A percentile compares a stretch with the other conserved stretches of the same genome.
Evolutionary conservation across 2,888 invertebrate species (phyloP).

Genomic region (Zaprionus lineosus): DNA sequence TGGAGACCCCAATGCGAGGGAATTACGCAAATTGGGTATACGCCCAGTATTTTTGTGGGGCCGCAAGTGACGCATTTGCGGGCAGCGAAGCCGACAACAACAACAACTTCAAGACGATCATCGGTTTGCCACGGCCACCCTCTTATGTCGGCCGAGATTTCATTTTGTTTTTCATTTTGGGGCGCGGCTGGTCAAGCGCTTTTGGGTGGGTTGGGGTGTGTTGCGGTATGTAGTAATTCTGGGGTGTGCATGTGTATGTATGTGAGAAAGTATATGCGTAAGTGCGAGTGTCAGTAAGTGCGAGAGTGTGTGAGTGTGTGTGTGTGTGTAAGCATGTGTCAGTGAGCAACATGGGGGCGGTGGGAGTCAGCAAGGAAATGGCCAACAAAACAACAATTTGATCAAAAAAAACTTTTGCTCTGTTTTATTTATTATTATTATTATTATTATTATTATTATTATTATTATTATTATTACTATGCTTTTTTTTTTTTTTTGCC

Average conservation of each 20-base stretch:
- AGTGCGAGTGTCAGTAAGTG: too few relatives aligned
- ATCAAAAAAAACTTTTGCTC: conserved; percentile 49
- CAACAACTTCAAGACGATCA: conserved; percentile 28
- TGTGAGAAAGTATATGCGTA: too few relatives aligned
- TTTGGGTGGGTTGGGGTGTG: not conserved
- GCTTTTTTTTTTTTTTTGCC: conserved; percentile 31
- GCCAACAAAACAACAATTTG: conserved; percentile 57
- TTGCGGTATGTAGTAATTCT: too few relatives aligned
- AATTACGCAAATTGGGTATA: conserved; percentile 58
- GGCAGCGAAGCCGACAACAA: too few relatives aligned
- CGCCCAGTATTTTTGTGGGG: conserved; percentile 60
- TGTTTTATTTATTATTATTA: too few relatives aligned
- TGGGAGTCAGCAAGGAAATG: conserved; percentile 2
- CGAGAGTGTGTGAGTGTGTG: too few relatives aligned
- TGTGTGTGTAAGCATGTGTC: not conserved
- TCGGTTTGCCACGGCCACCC: not conserved
- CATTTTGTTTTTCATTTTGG: conserved; percentile 9
- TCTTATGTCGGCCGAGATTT: conserved; percentile 39
- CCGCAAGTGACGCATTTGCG: conserved; percentile 59
- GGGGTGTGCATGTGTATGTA: too few relatives aligned
- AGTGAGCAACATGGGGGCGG: not conserved
- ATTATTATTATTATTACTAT: not conserved
- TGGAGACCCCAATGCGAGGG: too few relatives aligned
- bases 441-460: too few relatives aligned
- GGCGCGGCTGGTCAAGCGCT: conserved; percentile 62